Base-by-base conservation (phyloP, 2,888 invertebrate genomes). In the Physocephala rufipes region DNA sequence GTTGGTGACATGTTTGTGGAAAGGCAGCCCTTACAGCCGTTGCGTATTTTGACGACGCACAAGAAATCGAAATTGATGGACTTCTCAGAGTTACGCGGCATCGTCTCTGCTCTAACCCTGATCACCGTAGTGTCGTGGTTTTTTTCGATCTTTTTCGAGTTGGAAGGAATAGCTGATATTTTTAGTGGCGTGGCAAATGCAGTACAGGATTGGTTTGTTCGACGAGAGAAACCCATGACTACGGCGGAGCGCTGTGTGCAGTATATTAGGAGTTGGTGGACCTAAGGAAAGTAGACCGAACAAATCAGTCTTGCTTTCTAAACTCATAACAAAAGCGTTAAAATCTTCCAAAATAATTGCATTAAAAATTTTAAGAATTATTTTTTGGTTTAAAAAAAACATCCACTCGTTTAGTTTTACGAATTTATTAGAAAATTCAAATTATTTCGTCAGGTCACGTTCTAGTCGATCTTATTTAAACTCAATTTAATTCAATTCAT, bases 41-140 rank as follows among this genome's bases (percentile, higher is more conserved):
- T 72, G 53, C 55, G 72, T 19, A 59, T 72, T 9, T 36, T 74
- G 43, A 65, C 72, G 26, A 59, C 70, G 26, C 51, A 65, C 26
- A 70, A 74, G 49, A 71, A 74, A 47, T 28, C 65, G 21, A 24
- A 59, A 28, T 21, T 68, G 43, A 72, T 59, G 26, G 75, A 70
- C 21, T 76, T 70, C 67, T 72, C 72, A 77, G 75, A 75, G 47
- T 36, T 75, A n/a, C 73, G 75, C 9, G 63, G 51, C 45, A 30
- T 76, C 59, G 74, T 69, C 0, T 75, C 75, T 1, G 73, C 71
- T 5, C 19, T 76, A 15, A 76, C 74, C 5, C 45, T 77, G 43
- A 71, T 76, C 3, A 74, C 74, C 19, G 73, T 77, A 1, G 53
- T 74, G 1, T 74, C 69, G 15, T 76, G 76, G 77, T 66, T 77